These are phyloP conservation scores for Cantharis rustica DNA, from an alignment of 2,888 invertebrate species.

Conservation along the genomic window DNA sequence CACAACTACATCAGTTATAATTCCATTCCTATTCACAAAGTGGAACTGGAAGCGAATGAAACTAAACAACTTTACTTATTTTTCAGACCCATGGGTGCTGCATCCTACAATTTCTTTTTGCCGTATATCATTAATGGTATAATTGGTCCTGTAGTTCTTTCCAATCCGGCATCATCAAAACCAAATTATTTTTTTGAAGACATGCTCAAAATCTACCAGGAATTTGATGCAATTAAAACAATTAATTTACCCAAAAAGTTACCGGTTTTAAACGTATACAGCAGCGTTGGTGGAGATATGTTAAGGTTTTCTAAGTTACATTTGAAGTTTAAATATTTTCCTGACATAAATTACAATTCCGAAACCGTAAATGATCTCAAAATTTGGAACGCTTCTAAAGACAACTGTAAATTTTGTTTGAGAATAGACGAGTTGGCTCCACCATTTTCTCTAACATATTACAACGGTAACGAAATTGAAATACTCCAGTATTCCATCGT, in stretches of 20 bases:
- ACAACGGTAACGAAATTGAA: slow-evolving; percentile 33
- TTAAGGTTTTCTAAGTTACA: slow-evolving; percentile 13
- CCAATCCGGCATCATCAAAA: slow-evolving; percentile 37
- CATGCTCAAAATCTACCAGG: slow-evolving; percentile 10
- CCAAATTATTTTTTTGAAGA: slow-evolving; percentile 34
- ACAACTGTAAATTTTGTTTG: slow-evolving; percentile 41
- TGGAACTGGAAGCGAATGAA: slow-evolving; percentile 43
- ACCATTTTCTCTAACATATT: slow-evolving; percentile 45
- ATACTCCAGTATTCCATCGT: slow-evolving; percentile 32
- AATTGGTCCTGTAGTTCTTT: slow-evolving; percentile 60
- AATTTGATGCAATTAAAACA: neutral
- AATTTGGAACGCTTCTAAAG: slow-evolving; percentile 34
- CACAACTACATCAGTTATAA: slow-evolving; percentile 29
- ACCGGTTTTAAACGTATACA: slow-evolving; percentile 35
- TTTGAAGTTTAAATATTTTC: slow-evolving; percentile 11
- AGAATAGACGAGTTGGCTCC: slow-evolving; percentile 41
- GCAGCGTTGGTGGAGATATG: slow-evolving; percentile 35
- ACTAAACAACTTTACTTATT: slow-evolving; percentile 50
- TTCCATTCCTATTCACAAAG: neutral
- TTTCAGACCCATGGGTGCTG: slow-evolving; percentile 53
- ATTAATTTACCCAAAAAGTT: slow-evolving; percentile 18
- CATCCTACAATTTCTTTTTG: slow-evolving; percentile 63
- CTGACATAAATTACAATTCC: neutral
- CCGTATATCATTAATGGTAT: slow-evolving; percentile 65
- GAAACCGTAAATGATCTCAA: slow-evolving; percentile 2